phyloP scores from a whole-genome alignment of 2,888 invertebrate species.

The Aelia acuminata region DNA sequence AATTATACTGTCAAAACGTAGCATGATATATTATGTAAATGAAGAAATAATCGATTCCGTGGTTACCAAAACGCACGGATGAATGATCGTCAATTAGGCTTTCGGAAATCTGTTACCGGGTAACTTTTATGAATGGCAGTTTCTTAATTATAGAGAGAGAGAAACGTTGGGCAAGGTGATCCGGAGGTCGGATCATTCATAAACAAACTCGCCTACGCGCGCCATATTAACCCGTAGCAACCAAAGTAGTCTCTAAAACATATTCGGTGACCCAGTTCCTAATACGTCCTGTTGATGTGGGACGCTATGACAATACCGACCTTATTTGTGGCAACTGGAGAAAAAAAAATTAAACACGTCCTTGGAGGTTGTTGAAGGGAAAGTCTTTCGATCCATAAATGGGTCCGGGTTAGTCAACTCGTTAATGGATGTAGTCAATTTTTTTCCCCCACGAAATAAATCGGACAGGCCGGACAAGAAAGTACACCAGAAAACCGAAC shows the following conservation, averaged over 20 bases:
- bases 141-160: conserved; percentile 8
- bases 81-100: not conserved
- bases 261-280: conserved; percentile 39
- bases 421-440: conserved; percentile 12
- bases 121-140: not conserved
- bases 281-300: conserved; percentile 19
- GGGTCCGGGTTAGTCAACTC: not conserved
- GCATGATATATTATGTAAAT: not conserved
- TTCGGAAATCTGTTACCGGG: not conserved
- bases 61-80: not conserved
- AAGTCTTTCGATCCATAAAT: conserved; percentile 20
- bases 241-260: not conserved
- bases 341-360: conserved; percentile 30
- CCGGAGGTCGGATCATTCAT: conserved; percentile 41
- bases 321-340: conserved; percentile 25
- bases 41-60: not conserved
- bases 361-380: conserved; percentile 22
- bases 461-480: not conserved
- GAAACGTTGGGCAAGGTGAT: conserved; percentile 30
- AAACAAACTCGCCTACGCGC: conserved; percentile 25
- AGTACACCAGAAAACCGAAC: not conserved
- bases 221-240: not conserved
- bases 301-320: conserved; percentile 30
- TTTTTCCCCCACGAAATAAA: conserved; percentile 8
- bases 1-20: not conserved